Conservation (phyloP, 2,797 vertebrate genomes). For the Balearica regulorum region DNA sequence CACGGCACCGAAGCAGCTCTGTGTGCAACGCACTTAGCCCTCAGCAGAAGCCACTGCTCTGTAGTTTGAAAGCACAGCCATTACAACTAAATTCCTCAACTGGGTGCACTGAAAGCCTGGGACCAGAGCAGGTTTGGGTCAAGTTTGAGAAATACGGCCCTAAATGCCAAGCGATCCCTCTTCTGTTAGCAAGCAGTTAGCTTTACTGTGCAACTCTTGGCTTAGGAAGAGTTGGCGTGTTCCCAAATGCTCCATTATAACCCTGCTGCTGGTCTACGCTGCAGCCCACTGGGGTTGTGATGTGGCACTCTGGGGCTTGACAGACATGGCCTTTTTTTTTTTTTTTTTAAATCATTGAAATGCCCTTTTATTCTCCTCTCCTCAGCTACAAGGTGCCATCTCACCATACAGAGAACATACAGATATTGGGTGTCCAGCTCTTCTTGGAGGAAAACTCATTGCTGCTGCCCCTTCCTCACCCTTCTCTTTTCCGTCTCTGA, state of each 20-base stretch:
- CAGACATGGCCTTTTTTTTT: background rate
- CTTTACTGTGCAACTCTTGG: background rate
- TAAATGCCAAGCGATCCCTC: background rate
- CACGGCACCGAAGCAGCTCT: background rate
- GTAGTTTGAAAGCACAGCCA: background rate
- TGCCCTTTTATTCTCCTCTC: background rate
- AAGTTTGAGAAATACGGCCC: background rate
- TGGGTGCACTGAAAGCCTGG: background rate
- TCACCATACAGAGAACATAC: fast-evolving
- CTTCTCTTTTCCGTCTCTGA: background rate
- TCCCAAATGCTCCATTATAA: background rate
- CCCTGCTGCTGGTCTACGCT: background rate
- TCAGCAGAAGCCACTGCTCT: background rate
- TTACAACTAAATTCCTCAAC: background rate
- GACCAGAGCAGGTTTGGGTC: background rate
- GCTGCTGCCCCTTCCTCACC: background rate
- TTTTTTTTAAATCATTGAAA: background rate
- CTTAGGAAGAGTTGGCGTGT: background rate
- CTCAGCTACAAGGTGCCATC: background rate
- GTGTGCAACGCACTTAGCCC: background rate
- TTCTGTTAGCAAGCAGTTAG: background rate
- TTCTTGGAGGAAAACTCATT: background rate
- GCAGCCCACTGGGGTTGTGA: background rate
- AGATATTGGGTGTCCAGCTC: background rate
- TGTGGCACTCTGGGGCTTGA: background rate